phyloP scores from a whole-genome alignment of 1,140 invertebrate species.

The Myzus persicae region DNA sequence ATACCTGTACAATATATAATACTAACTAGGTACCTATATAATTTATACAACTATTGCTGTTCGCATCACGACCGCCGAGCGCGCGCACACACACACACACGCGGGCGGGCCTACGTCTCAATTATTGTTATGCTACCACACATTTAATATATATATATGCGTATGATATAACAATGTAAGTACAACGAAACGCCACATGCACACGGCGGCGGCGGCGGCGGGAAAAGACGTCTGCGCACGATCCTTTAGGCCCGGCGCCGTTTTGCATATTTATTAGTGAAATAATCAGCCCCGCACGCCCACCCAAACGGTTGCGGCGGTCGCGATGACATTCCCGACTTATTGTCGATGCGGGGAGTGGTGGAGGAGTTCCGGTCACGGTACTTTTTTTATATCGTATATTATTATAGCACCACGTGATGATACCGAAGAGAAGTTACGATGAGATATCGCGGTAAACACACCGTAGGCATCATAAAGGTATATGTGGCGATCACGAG shows the following conservation, averaged over 20 bases:
- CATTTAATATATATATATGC: not conserved
- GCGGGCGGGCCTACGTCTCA: conserved; percentile 21
- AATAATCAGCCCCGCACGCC: conserved; percentile 35
- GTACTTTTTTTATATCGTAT: not conserved
- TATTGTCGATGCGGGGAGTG: not conserved
- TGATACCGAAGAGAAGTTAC: too few species aligned
- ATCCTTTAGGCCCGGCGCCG: conserved; percentile 48
- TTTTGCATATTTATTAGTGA: conserved; percentile 55
- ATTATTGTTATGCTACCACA: conserved; percentile 52
- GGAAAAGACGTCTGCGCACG: conserved; percentile 46
- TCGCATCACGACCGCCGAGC: conserved; percentile 35
- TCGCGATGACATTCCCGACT: not conserved
- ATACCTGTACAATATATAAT: not conserved
- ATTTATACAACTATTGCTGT: not conserved
- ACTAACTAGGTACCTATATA: too few species aligned
- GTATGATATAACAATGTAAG: not conserved
- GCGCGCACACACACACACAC: not conserved
- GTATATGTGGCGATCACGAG: too few species aligned
- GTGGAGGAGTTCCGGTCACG: not conserved
- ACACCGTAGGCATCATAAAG: too few species aligned
- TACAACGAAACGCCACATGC: not conserved
- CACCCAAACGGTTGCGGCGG: conserved; percentile 22
- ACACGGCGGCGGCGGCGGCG: not conserved
- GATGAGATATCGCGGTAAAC: too few species aligned
- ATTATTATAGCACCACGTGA: not conserved